Base-by-base conservation (phyloP, 2,888 invertebrate species). In the Brachyptera putata region DNA sequence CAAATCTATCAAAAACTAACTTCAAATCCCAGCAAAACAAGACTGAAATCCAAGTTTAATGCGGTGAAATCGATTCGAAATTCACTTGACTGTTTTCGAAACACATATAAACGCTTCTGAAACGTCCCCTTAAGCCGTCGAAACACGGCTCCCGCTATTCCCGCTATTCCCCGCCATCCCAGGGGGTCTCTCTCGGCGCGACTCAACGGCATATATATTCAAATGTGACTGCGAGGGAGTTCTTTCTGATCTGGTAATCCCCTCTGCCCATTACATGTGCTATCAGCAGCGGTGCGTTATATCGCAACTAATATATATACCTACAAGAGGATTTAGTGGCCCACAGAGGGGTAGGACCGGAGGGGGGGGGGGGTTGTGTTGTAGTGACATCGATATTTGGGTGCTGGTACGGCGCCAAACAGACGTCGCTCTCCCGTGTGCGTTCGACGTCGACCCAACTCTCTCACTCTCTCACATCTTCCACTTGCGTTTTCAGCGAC, bases 241-340 rank as follows among this genome's bases (percentile, higher is more conserved):
- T 18, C 21, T 21, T 43, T 43, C 43, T 43, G 43, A 43, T 43
- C 43, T 43, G 18, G 43, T 43, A 43, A 43, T 43, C 43, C 43
- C 43, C 43, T 43, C n/a, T 16, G 43, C 18, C 43, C 43, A 43
- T 43, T 43, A 43, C 43, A 43, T 16, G 43, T 43, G 43, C 43
- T 43, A 43, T 43, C 43, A 43, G 43, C 21, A 21, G 21, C 18
- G 43, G 11, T 18, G 18, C 21, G 43, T 21, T 21, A 43, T 18
- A 16, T 43, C 16, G 11, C 43, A n/a, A 21, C 18, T 43, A 43
- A 43, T 43, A 43, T 43, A n/a, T n/a, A 43, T 43, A 43, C 43
- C 43, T 43, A 43, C 18, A 21, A 30, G 16, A n/a, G 43, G 43
- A 43, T 43, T 43, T 43, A 43, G 43, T 43, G 43, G 43, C 43